Percentiles rank a stretch among this genome's conserved stretches.
phyloP scores from a whole-genome alignment of 1,140 invertebrate genomes.

The Ylistrum balloti region DNA sequence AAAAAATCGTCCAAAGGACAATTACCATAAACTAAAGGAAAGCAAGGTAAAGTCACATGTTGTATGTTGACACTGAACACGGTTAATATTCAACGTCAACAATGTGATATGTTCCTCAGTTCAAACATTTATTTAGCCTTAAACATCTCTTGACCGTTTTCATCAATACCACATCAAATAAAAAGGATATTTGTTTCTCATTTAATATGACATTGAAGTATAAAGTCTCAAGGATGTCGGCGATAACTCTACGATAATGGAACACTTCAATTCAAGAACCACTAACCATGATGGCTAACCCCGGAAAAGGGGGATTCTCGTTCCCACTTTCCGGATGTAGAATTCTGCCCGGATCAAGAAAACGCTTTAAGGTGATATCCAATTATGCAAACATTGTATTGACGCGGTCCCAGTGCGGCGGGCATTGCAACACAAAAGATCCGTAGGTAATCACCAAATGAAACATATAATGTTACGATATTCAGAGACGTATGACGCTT shows the following conservation, averaged over 20 bases:
- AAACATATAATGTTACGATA: too few species aligned
- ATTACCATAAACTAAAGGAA: too few species aligned
- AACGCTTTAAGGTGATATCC: not conserved
- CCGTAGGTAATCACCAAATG: too few species aligned
- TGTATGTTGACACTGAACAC: not conserved
- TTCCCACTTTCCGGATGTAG: conserved; percentile 13
- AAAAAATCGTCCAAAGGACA: too few species aligned
- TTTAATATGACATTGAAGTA: not conserved
- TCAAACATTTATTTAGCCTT: not conserved
- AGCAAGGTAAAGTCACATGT: too few species aligned
- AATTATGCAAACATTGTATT: not conserved
- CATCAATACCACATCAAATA: not conserved
- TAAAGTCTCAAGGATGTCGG: not conserved
- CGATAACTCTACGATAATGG: not conserved
- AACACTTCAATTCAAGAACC: not conserved
- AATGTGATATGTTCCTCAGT: not conserved
- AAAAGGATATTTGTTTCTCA: not conserved
- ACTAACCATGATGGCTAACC: conserved; percentile 32
- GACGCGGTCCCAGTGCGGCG: too few species aligned
- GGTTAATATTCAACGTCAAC: not conserved
- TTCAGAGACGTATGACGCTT: too few species aligned
- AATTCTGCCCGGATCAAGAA: not conserved
- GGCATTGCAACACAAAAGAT: too few species aligned
- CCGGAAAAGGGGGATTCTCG: conserved; percentile 26
- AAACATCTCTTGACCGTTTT: not conserved